Percentiles rank a stretch among this genome's conserved stretches.
These are phyloP conservation scores for Sarcophaga caerulescens DNA, from an alignment of 2,888 invertebrate species.

Conservation along the genomic window DNA sequence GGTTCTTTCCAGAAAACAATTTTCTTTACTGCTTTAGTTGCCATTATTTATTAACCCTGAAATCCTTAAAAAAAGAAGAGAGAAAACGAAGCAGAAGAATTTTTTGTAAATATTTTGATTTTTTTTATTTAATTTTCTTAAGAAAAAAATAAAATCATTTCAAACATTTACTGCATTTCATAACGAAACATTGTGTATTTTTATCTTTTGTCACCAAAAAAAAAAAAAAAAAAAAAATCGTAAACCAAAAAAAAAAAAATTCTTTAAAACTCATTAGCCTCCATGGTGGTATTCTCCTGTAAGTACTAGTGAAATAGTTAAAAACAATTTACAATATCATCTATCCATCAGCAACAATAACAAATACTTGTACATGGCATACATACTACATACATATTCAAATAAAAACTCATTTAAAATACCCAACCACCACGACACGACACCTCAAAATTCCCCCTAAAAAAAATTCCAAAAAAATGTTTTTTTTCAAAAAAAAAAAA, in stretches of 20 bases:
- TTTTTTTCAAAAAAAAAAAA: conserved; percentile 38
- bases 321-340: conserved; percentile 3
- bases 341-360: background rate
- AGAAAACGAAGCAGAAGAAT: background rate
- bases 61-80: background rate
- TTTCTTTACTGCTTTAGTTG: conserved; percentile 41
- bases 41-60: conserved; percentile 10
- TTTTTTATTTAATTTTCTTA: conserved; percentile 17
- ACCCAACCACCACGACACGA: background rate
- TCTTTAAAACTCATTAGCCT: conserved; percentile 84
- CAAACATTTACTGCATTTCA: conserved; percentile 56
- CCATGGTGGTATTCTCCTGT: conserved; percentile 97
- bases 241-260: conserved; percentile 65
- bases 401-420: background rate
- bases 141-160: conserved; percentile 36
- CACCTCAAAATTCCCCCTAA: background rate
- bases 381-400: conserved; percentile 8
- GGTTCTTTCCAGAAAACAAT: conserved; percentile 3
- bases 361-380: background rate
- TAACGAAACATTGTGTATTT: conserved; percentile 65
- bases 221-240: conserved; percentile 36
- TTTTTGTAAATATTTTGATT: conserved; percentile 20
- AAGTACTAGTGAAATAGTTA: conserved; percentile 83
- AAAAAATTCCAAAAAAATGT: conserved; percentile 11
- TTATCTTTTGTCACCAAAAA: conserved; percentile 64